Conservation (phyloP, 2,113 vertebrate genomes). For the Rhinoderma darwinii region DNA sequence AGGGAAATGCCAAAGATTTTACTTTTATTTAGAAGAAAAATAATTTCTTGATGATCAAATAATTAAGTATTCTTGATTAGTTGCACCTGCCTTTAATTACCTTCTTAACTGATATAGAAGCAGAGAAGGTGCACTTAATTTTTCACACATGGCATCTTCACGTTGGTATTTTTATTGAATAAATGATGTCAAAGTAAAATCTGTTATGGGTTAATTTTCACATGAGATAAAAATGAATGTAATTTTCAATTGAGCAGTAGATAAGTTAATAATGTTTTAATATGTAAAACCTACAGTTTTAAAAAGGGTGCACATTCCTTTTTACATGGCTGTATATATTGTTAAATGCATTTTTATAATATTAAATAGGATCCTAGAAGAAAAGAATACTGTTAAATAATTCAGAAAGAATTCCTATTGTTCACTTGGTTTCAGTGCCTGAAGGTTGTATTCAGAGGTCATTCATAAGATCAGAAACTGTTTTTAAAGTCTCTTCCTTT, state of each 20-base stretch:
- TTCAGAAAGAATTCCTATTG: slow-evolving; percentile 30
- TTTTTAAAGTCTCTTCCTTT: slow-evolving; percentile 48
- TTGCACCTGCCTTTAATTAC: slow-evolving; percentile 4
- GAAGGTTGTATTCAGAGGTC: slow-evolving; percentile 45
- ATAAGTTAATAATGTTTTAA: not conserved
- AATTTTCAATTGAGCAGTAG: not conserved
- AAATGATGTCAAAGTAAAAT: not conserved
- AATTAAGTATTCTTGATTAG: slow-evolving; percentile 6
- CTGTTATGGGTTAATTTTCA: slow-evolving; percentile 5
- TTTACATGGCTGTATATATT: not conserved
- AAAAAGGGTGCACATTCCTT: not conserved
- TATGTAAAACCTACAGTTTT: not conserved
- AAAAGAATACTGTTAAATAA: slow-evolving; percentile 40
- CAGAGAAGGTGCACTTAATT: not conserved
- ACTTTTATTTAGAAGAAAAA: not conserved
- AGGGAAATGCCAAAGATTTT: not conserved
- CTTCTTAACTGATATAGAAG: not conserved
- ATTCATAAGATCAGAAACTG: slow-evolving; percentile 39
- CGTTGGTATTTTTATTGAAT: not conserved
- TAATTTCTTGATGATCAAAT: not conserved
- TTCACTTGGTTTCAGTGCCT: slow-evolving; percentile 31
- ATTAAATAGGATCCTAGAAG: slow-evolving; percentile 24
- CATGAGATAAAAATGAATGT: not conserved
- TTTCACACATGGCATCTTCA: not conserved
- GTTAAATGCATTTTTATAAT: not conserved